Evolutionary conservation across 2,113 vertebrate species (phyloP).

Genomic region (Bothrops jararaca): DNA sequence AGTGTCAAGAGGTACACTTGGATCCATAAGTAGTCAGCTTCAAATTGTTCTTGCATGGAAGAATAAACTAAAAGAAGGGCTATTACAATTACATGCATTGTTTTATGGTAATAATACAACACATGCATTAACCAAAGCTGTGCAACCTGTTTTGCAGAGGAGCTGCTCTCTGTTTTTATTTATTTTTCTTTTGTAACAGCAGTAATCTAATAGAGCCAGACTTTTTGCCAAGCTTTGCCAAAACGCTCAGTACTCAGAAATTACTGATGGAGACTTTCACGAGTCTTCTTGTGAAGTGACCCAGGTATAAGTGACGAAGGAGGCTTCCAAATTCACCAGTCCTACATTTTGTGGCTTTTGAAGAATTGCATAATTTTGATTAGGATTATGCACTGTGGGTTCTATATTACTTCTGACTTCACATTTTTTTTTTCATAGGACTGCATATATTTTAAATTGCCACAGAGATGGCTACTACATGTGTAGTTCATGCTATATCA

Average conservation of each 20-base stretch:
- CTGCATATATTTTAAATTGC: neutral
- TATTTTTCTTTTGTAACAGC: neutral
- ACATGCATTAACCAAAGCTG: neutral
- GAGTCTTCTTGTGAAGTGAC: neutral
- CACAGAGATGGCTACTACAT: neutral
- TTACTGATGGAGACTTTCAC: neutral
- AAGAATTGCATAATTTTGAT: neutral
- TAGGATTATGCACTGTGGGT: neutral
- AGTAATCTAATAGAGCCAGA: neutral
- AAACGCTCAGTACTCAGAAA: neutral
- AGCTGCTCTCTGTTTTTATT: neutral
- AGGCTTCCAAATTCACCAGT: neutral
- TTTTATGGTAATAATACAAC: neutral
- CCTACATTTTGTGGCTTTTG: neutral
- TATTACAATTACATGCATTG: neutral
- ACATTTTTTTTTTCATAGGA: neutral
- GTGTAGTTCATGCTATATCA: neutral
- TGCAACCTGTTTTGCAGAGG: neutral
- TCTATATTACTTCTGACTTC: neutral
- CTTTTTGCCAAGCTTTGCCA: neutral
- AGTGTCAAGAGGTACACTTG: neutral
- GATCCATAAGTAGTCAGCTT: neutral
- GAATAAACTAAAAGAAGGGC: neutral
- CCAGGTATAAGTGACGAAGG: neutral
- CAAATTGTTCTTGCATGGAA: neutral